Conservation (phyloP, 2,797 vertebrate genomes). For the Rhinella marina region DNA sequence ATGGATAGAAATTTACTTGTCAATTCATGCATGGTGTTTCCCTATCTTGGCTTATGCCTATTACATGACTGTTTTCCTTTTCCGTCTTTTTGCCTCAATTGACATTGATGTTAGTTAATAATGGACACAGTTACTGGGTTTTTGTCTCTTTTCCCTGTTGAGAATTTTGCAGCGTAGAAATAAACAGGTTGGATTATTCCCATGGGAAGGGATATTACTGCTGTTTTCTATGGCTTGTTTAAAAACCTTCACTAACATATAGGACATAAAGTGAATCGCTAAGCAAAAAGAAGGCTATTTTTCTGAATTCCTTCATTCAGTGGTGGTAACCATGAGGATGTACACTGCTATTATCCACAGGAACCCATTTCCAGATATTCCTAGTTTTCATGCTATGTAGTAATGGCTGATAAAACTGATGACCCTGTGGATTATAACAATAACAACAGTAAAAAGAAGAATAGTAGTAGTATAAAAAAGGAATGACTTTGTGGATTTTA, state of each 20-base stretch:
- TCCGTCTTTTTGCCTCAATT: background rate
- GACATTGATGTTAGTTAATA: background rate
- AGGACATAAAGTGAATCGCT: background rate
- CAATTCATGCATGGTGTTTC: background rate
- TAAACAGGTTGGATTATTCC: background rate
- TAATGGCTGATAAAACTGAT: background rate
- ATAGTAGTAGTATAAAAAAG: too few relatives aligned
- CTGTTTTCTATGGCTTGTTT: background rate
- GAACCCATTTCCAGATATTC: background rate
- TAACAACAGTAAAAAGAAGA: background rate
- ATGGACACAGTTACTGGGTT: background rate
- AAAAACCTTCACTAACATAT: background rate
- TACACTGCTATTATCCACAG: background rate
- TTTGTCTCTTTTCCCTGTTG: background rate
- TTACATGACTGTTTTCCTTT: background rate
- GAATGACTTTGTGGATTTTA: too few relatives aligned
- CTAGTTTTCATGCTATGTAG: background rate
- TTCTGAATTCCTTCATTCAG: background rate
- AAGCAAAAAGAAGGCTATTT: constrained; percentile 2
- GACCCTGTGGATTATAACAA: background rate
- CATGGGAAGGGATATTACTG: background rate
- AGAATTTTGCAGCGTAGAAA: background rate
- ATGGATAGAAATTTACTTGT: background rate
- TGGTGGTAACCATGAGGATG: constrained; percentile 11
- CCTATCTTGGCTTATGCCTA: background rate